phyloP scores from a whole-genome alignment of 2,797 vertebrate genomes.

The Sarcophilus harrisii region DNA sequence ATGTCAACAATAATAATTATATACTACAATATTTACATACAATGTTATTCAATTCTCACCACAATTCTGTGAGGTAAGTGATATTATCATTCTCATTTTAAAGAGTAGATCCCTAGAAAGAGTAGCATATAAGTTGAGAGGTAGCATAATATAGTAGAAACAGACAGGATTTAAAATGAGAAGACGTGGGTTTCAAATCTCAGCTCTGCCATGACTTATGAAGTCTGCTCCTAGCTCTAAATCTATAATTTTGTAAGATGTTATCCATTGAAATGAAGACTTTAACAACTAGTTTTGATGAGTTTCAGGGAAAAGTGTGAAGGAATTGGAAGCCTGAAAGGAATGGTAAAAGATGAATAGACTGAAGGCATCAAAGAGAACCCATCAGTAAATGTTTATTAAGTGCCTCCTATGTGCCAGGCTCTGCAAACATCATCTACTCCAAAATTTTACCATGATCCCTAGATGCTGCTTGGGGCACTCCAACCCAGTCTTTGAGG shows the following conservation, averaged over 20 bases:
- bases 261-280: background rate
- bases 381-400: background rate
- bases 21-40: background rate
- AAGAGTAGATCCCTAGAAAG: background rate
- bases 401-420: background rate
- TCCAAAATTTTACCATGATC: slow-evolving; percentile 2
- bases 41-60: background rate
- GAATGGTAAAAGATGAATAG: background rate
- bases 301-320: background rate
- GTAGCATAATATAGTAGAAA: background rate
- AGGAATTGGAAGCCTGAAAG: background rate
- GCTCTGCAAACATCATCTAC: background rate
- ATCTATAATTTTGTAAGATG: background rate
- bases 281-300: background rate
- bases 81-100: background rate
- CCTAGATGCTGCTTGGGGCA: background rate
- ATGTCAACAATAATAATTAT: background rate
- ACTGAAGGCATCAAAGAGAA: background rate
- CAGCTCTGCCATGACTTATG: background rate
- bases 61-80: too few species aligned
- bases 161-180: background rate
- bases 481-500: background rate
- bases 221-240: background rate
- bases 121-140: background rate
- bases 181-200: background rate